Percentiles rank a stretch among this genome's conserved stretches.
Evolutionary conservation across 1,140 invertebrate genomes (phyloP).

Genomic region (Ips typographus): DNA sequence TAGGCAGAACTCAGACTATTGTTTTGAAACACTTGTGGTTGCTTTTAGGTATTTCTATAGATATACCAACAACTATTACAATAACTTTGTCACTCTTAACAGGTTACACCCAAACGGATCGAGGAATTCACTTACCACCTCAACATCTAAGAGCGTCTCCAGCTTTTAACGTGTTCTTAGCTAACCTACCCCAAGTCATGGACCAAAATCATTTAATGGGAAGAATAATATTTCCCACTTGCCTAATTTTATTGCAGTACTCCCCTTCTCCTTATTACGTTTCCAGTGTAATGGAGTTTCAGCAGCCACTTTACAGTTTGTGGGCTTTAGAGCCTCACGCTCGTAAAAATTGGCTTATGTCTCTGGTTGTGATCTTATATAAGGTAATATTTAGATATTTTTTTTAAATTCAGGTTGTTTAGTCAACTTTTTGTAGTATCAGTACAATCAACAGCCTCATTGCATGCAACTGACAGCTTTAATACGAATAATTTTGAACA

Average conservation of each 20-base stretch:
- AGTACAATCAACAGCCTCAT: constrained; percentile 81
- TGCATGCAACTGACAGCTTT: constrained; percentile 78
- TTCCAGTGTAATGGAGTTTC: constrained; percentile 54
- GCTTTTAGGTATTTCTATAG: constrained; percentile 52
- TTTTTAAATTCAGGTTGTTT: not conserved
- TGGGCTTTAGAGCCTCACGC: constrained; percentile 85
- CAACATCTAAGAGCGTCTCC: constrained; percentile 82
- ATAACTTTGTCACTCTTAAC: not conserved
- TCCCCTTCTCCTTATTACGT: constrained; percentile 74
- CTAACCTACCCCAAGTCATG: constrained; percentile 88
- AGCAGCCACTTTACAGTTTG: constrained; percentile 74
- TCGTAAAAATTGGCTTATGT: constrained; percentile 88
- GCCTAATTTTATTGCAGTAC: constrained; percentile 85
- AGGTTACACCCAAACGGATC: constrained; percentile 91
- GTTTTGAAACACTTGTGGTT: constrained; percentile 92
- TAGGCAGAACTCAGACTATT: constrained; percentile 78
- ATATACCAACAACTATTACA: not conserved
- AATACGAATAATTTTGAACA: constrained; percentile 91
- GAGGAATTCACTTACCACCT: constrained; percentile 87
- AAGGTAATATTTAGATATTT: constrained; percentile 66
- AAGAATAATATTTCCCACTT: constrained; percentile 79
- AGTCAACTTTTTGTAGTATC: constrained; percentile 68
- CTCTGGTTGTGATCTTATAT: constrained; percentile 92
- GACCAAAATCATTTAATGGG: constrained; percentile 95
- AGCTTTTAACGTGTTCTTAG: constrained; percentile 94